Evolutionary conservation across 1,140 invertebrate species (phyloP).

Genomic region (Drosophila murphyi): DNA sequence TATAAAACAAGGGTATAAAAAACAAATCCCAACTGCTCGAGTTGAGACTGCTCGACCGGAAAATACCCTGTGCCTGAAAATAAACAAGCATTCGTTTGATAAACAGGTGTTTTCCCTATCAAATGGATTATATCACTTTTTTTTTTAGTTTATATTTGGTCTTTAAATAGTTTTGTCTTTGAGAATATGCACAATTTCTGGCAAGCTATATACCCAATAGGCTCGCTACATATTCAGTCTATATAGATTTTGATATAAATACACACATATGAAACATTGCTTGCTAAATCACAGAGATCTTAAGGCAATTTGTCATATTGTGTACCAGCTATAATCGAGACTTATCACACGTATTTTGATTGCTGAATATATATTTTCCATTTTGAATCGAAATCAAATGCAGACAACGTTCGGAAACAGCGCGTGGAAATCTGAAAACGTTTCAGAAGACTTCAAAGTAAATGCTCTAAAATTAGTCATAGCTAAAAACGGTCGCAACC

Average conservation of each 20-base stretch:
- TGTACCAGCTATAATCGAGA: not conserved
- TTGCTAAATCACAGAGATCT: constrained; percentile 43
- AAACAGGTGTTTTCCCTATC: too few species aligned
- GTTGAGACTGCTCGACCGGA: not conserved
- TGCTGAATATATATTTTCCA: constrained; percentile 18
- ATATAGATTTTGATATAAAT: too few species aligned
- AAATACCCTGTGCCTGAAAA: not conserved
- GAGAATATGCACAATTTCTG: too few species aligned
- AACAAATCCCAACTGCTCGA: constrained; percentile 7
- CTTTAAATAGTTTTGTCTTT: too few species aligned
- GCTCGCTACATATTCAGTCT: too few species aligned
- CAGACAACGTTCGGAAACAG: not conserved
- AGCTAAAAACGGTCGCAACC: constrained; percentile 48
- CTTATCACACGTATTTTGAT: not conserved
- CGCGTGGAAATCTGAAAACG: constrained; percentile 19
- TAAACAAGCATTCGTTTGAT: not conserved
- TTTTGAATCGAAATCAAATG: constrained; percentile 2
- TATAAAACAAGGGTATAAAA: constrained; percentile 32
- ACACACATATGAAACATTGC: not conserved
- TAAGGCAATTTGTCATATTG: constrained; percentile 50
- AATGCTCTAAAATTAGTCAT: constrained; percentile 72
- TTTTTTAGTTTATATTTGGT: not conserved
- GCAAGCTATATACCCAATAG: too few species aligned
- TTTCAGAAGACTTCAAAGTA: constrained; percentile 67
- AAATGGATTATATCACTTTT: not conserved